Evolutionary conservation across 1,140 invertebrate genomes (phyloP).

Genomic region (Euura saliciscinereae): DNA sequence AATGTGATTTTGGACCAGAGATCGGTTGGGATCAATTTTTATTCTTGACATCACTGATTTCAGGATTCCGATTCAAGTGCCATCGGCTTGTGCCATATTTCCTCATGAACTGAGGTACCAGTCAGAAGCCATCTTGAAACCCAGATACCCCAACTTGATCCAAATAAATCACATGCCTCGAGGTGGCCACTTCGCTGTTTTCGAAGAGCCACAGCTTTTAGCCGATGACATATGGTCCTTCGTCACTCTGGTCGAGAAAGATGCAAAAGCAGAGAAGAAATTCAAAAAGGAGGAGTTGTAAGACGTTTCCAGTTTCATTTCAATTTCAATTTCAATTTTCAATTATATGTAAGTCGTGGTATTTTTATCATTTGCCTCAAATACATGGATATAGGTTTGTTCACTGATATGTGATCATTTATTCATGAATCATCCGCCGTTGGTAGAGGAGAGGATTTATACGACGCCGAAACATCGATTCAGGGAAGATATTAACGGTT

Average conservation of each 20-base stretch:
- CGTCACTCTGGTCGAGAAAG: constrained; percentile 34
- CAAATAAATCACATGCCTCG: constrained; percentile 64
- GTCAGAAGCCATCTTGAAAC: constrained; percentile 65
- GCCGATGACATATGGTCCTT: constrained; percentile 68
- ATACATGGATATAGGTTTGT: no score
- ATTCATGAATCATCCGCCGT: no score
- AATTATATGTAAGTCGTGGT: no score
- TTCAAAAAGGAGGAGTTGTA: not conserved
- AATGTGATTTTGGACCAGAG: not conserved
- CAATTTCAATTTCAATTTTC: no score
- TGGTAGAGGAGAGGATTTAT: no score
- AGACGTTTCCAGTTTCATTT: not conserved
- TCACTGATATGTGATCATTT: no score
- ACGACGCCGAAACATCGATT: no score
- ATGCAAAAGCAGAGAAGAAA: constrained; percentile 28
- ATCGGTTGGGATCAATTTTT: not conserved
- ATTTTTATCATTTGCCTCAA: no score
- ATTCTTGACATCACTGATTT: constrained; percentile 28
- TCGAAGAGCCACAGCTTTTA: constrained; percentile 76
- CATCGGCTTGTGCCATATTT: constrained; percentile 70
- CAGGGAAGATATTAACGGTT: no score
- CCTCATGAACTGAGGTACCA: constrained; percentile 66
- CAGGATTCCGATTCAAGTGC: constrained; percentile 68
- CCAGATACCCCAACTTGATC: constrained; percentile 69
- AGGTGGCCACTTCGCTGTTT: constrained; percentile 87